Base-by-base conservation (phyloP, 1,140 invertebrate species). In the Triops cancriformis region DNA sequence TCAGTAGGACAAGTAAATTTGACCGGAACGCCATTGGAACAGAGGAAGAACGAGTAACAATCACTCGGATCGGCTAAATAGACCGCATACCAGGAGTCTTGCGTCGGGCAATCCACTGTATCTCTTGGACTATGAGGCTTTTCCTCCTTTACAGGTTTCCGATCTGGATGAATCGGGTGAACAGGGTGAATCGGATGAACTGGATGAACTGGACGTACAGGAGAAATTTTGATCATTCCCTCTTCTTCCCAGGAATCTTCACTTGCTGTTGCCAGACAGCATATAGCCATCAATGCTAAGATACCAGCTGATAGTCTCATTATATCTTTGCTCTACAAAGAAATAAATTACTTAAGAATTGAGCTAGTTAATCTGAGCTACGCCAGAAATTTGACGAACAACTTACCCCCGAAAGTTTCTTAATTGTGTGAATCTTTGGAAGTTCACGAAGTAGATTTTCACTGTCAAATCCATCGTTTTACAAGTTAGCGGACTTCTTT, bases 51-150 rank as follows among this genome's bases (percentile, higher is more conserved):
- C 1, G 74, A 76, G 37, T 45, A 18, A 45, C 74, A 76, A 76
- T 76, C 74, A 28, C 14, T 43, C 6, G 74, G 74, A 76, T 76
- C 28, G 74, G 18, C 74, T 18, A 31, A n/a, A 31, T 76, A 76
- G 9, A 76, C 37, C 1, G 74, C 26, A 0, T 3, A 7, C 27
- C 37, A 26, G n/a, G 74, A 45, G 42, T 76, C 74, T 42, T 12
- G 7, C 10, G 11, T 28, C 18, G 74, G 74, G 23, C 74, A 76
- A 28, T 31, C 9, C 27, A 74, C n/a, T 64, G 10, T 14, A 18
- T 14, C 51, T 64, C 18, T 37, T 7, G 7, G 31, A 2, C 7
- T 37, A 7, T 37, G 31, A 37, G 31, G 31, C 2, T 37, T 37
- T 37, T 2, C 31, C 2, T 37, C 31, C 31, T 37, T 37, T 7